Percentiles rank a stretch among this genome's conserved stretches.
phyloP scores from a whole-genome alignment of 2,797 vertebrate species.

The Acipenser transmontanus region DNA sequence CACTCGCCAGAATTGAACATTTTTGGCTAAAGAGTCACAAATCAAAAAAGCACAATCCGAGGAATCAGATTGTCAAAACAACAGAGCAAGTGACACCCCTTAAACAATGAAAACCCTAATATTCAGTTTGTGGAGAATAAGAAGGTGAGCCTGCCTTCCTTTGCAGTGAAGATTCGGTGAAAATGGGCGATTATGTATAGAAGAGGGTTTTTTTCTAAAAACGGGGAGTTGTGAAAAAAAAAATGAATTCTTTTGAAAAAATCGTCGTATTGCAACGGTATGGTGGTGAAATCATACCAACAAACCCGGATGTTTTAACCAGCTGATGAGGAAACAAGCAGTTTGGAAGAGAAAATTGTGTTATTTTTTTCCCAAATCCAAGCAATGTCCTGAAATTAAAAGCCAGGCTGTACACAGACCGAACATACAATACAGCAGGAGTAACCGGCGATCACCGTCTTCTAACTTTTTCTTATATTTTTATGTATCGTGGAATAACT shows the following conservation, averaged over 20 bases:
- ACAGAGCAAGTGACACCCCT: neutral
- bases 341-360: no score
- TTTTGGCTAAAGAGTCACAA: neutral
- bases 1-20: conserved; percentile 21
- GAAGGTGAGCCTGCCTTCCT: conserved; percentile 14
- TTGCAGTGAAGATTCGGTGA: conserved; percentile 10
- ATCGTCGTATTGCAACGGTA: neutral
- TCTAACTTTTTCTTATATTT: no score
- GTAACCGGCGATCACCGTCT: no score
- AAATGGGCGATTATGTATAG: conserved; percentile 21
- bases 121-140: conserved; percentile 12
- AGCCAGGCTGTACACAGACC: no score
- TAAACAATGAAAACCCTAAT: neutral
- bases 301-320: neutral
- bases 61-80: neutral
- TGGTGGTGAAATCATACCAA: neutral
- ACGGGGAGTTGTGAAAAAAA: neutral
- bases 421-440: no score
- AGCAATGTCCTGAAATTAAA: no score
- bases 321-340: conserved; percentile 2
- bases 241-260: conserved; percentile 4
- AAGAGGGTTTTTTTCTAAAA: conserved; percentile 10
- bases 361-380: no score
- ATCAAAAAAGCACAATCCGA: neutral
- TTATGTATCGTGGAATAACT: no score